Evolutionary conservation across 2,888 invertebrate species (phyloP).

Genomic region (Tribolium freemani): DNA sequence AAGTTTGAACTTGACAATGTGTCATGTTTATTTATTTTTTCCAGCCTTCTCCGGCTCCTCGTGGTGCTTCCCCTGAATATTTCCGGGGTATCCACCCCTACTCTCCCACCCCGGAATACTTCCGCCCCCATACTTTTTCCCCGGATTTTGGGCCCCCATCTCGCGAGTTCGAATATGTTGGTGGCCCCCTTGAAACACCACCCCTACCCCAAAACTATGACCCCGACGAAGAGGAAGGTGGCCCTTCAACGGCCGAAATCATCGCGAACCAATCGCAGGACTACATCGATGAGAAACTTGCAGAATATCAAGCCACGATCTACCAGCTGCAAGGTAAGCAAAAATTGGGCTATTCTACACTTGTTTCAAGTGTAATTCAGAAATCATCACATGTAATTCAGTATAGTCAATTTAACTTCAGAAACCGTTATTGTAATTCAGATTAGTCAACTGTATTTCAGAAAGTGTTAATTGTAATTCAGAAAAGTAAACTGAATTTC

Average conservation of each 20-base stretch:
- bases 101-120: constrained; percentile 61
- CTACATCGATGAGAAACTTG: constrained; percentile 93
- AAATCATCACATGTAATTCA: no score
- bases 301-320: constrained; percentile 94
- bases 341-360: not conserved
- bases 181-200: constrained; percentile 81
- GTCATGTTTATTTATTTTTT: constrained; percentile 47
- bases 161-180: constrained; percentile 80
- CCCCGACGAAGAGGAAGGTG: constrained; percentile 77
- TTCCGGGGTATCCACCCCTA: constrained; percentile 52
- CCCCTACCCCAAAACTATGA: constrained; percentile 68
- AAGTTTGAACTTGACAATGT: constrained; percentile 30
- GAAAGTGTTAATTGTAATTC: no score
- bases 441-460: no score
- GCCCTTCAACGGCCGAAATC: constrained; percentile 91
- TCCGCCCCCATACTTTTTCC: constrained; percentile 58
- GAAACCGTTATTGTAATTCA: no score
- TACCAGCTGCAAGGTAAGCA: constrained; percentile 87
- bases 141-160: constrained; percentile 67
- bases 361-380: no score
- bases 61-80: constrained; percentile 68
- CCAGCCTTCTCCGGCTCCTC: constrained; percentile 71
- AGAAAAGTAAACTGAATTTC: no score
- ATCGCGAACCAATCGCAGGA: constrained; percentile 95
- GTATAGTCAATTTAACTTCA: no score